Evolutionary conservation across 2,797 vertebrate species (phyloP), one percentile per base, ranked within the genome.

Genomic region (Xerus rutilus): DNA sequence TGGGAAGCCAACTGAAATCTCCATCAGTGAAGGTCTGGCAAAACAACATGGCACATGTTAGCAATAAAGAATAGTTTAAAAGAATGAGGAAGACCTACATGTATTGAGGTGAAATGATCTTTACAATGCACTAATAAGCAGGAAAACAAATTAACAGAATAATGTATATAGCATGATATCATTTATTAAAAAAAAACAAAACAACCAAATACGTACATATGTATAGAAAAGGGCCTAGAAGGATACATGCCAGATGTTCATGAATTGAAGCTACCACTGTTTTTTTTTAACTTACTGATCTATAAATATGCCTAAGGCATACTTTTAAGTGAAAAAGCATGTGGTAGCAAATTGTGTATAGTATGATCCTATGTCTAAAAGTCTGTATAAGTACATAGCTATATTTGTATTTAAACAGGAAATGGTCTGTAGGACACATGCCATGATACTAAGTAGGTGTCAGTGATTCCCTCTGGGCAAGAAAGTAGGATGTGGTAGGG

Each of bases 331-430:
- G 52, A 32, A 70, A 81, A 94, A 81, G 43, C 18, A 45, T 72
- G 12, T 84, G 54, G 72, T 39, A 64, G 12, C 76, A 52, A 91
- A 94, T 82, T 86, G 18, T 35, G 9, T 20, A 65, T 15, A 62
- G 39, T 25, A 79, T 52, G 64, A 76, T 47, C 21, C 32, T 59
- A 62, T 76, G 69, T 84, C 94, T 73, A 77, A 94, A 94, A 90
- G 92, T 84, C 30, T 65, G 3, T 67, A 21, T 47, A 14, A 78
- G 25, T 82, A 35, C 28, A 15, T 81, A 54, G n/a, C 11, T 92
- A 17, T 85, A 59, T 30, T 64, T 82, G 15, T 35, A 92, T 62
- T 72, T 74, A 89, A 91, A 70, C 28, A 83, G 25, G 90, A 95
- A 52, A 81, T 83, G 7, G 7, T 52, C 35, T 81, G 15, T 64